A percentile compares a stretch with the other conserved stretches of the same genome.
Conservation (phyloP, 2,888 invertebrate species). For the Hyppa rectilinea region DNA sequence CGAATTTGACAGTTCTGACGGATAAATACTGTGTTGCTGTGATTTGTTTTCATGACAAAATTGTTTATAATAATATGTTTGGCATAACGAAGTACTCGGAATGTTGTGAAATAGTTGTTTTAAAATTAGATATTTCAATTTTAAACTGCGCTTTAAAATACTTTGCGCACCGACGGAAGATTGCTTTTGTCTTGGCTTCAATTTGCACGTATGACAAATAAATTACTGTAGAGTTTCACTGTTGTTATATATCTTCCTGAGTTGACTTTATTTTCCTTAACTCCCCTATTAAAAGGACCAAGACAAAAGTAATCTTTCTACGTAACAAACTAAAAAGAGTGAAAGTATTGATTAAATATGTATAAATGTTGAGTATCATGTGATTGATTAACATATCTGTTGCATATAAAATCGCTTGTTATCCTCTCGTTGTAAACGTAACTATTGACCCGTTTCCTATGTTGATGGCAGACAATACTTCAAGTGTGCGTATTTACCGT, state of each 20-base stretch:
- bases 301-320: slow-evolving; percentile 47
- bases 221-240: slow-evolving; percentile 6
- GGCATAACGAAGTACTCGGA: slow-evolving; percentile 63
- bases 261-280: slow-evolving; percentile 6
- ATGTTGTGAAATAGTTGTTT: slow-evolving; percentile 72
- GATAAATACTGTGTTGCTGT: slow-evolving; percentile 54
- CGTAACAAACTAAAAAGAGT: slow-evolving; percentile 36
- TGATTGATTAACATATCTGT: slow-evolving; percentile 73
- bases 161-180: slow-evolving; percentile 44
- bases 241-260: slow-evolving; percentile 15
- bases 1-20: slow-evolving; percentile 43
- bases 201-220: neutral
- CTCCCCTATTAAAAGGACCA: slow-evolving; percentile 8
- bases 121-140: slow-evolving; percentile 65
- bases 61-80: slow-evolving; percentile 55
- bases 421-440: slow-evolving; percentile 61
- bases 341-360: slow-evolving; percentile 55
- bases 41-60: slow-evolving; percentile 65
- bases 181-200: slow-evolving; percentile 48
- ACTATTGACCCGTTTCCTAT: slow-evolving; percentile 38
- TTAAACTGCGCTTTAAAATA: slow-evolving; percentile 51
- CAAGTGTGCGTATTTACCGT: slow-evolving; percentile 41
- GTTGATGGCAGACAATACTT: slow-evolving; percentile 41
- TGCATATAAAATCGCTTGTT: slow-evolving; percentile 74
- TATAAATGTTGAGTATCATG: slow-evolving; percentile 67